Conservation (phyloP, 2,797 vertebrate species). For the Enteromius mattozi region DNA sequence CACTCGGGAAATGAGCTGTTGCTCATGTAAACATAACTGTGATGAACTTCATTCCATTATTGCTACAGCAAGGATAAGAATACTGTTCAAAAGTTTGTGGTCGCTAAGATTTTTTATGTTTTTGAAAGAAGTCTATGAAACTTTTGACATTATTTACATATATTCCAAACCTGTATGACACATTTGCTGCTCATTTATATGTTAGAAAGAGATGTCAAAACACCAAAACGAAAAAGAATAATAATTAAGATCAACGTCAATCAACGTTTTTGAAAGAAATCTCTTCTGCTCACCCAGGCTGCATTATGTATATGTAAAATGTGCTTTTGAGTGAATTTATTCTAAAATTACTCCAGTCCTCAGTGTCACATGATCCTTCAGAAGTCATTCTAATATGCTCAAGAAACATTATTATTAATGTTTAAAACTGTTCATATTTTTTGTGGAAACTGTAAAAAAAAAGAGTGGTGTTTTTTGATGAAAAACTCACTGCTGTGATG, state of each 20-base stretch:
- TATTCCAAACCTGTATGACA: neutral
- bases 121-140: neutral
- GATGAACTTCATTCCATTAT: conserved; percentile 57
- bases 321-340: no score
- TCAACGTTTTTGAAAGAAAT: no score
- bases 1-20: neutral
- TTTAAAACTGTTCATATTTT: neutral
- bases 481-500: neutral
- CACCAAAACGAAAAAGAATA: no score
- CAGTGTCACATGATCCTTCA: neutral
- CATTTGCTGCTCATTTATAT: neutral
- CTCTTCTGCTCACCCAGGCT: no score
- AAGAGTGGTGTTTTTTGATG: neutral
- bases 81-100: neutral
- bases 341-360: no score
- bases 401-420: neutral
- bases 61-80: neutral
- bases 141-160: no score
- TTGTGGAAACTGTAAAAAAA: neutral
- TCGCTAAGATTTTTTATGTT: neutral
- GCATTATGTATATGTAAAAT: no score
- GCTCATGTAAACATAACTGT: conserved; percentile 63
- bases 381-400: neutral
- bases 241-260: no score
- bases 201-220: neutral